Percentiles rank a stretch among this genome's conserved stretches.
phyloP scores from a whole-genome alignment of 92 coral and sea anemone genomes.

The Palythoa heliodiscus region DNA sequence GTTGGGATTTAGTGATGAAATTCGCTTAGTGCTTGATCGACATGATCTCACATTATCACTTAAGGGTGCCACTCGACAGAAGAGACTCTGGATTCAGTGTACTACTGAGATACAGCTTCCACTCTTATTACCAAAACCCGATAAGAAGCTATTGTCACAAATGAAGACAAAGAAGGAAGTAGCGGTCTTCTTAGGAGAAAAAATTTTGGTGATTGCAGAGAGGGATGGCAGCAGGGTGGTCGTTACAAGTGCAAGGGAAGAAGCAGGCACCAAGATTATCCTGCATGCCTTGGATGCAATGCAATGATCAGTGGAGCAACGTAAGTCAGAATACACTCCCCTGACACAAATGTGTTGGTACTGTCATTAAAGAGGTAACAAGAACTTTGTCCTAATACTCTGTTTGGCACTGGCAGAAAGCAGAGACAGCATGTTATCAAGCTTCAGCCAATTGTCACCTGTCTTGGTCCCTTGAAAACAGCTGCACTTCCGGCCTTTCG shows the following conservation, averaged over 20 bases:
- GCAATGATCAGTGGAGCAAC: slow-evolving; percentile 18
- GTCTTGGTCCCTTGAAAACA: slow-evolving; percentile 43
- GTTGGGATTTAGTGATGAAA: slow-evolving; percentile 53
- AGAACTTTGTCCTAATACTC: slow-evolving; percentile 25
- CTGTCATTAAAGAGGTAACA: slow-evolving; percentile 47
- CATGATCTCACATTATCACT: background rate
- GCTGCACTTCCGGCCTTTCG: slow-evolving; percentile 50
- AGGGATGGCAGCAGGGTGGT: slow-evolving; percentile 19
- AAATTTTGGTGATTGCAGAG: slow-evolving; percentile 13
- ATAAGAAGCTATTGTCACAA: slow-evolving; percentile 10
- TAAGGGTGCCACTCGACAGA: background rate
- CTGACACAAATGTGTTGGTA: slow-evolving; percentile 43
- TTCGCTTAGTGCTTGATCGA: background rate
- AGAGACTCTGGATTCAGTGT: background rate
- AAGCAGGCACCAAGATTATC: slow-evolving; percentile 28
- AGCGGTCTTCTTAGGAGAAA: slow-evolving; percentile 1
- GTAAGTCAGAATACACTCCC: slow-evolving; percentile 21
- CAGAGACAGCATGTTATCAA: slow-evolving; percentile 37
- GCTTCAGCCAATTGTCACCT: slow-evolving; percentile 36
- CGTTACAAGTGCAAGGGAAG: slow-evolving; percentile 35
- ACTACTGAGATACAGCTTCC: background rate
- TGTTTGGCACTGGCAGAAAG: slow-evolving; percentile 43
- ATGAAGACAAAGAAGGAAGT: slow-evolving; percentile 23
- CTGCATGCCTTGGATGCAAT: slow-evolving; percentile 32
- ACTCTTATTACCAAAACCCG: background rate